A percentile compares a stretch with the other conserved stretches of the same genome.
Conservation (phyloP, 2,797 vertebrate species). For the Periophthalmus magnuspinnatus region DNA sequence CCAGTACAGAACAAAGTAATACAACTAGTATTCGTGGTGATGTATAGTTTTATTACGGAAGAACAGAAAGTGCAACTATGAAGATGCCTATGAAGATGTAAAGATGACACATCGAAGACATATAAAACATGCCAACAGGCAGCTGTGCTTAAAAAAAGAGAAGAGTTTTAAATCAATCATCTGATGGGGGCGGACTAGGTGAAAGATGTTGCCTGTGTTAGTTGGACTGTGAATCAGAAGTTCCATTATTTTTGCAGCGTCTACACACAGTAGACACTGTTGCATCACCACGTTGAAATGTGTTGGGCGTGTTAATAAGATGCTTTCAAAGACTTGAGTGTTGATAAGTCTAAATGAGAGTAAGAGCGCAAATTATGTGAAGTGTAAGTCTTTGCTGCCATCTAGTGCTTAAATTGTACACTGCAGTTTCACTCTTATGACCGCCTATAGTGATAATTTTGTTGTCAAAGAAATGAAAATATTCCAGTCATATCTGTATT, state of each 20-base stretch:
- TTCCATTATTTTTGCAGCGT: not conserved
- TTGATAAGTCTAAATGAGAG: not conserved
- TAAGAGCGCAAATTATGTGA: not conserved
- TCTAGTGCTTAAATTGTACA: not conserved
- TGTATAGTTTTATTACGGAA: conserved; percentile 71
- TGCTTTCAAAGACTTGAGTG: not conserved
- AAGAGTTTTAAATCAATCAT: not conserved
- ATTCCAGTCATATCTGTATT: not conserved
- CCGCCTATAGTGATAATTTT: not conserved
- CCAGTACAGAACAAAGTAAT: not conserved
- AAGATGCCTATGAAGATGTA: too few relatives aligned
- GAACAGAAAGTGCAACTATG: conserved; percentile 55
- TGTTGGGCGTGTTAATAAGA: not conserved
- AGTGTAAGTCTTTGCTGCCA: not conserved
- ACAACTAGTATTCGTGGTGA: conserved; percentile 26
- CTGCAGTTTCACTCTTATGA: not conserved
- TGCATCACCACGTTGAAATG: not conserved
- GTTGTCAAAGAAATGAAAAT: not conserved
- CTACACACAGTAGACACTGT: not conserved
- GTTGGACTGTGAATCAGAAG: not conserved
- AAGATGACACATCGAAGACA: conserved; percentile 38
- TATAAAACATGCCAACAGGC: conserved; percentile 63
- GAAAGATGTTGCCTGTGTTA: not conserved
- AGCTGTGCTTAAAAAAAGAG: conserved; percentile 40
- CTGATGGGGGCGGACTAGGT: not conserved